Evolutionary conservation across 2,797 vertebrate genomes (phyloP).

Genomic region (Epinephelus coioides): DNA sequence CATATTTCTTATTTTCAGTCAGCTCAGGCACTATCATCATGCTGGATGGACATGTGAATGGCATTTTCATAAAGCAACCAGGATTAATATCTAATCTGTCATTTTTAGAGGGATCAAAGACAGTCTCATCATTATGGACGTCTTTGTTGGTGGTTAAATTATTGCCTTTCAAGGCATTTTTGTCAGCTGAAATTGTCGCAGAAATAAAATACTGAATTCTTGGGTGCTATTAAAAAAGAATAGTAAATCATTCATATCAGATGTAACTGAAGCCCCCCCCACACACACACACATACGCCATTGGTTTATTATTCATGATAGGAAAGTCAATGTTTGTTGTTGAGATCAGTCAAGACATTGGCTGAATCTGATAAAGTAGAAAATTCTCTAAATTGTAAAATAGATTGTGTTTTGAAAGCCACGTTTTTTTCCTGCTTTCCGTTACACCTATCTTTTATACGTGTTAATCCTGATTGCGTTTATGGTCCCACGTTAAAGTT

Average conservation of each 20-base stretch:
- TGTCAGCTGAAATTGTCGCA: constrained; percentile 33
- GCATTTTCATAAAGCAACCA: constrained; percentile 71
- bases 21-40: constrained; percentile 52
- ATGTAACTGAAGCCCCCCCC: constrained; percentile 6
- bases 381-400: constrained; percentile 20
- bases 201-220: constrained; percentile 14
- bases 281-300: neutral
- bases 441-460: constrained; percentile 15
- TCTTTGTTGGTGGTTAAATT: constrained; percentile 49
- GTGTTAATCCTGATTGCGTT: constrained; percentile 24
- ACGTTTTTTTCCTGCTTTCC: constrained; percentile 7
- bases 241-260: constrained; percentile 3
- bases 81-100: constrained; percentile 77
- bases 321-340: constrained; percentile 28
- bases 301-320: constrained; percentile 4
- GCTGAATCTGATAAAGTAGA: constrained; percentile 24
- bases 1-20: constrained; percentile 38
- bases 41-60: constrained; percentile 64
- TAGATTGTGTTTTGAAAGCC: constrained; percentile 17
- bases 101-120: constrained; percentile 66
- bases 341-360: constrained; percentile 7
- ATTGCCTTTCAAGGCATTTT: constrained; percentile 25
- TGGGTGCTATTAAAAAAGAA: constrained; percentile 9
- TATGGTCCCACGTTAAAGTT: constrained; percentile 12
- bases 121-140: constrained; percentile 46